Evolutionary conservation across 1,140 invertebrate species (phyloP), one percentile per base, ranked within the genome.

Genomic region (Euwallacea fornicatus): DNA sequence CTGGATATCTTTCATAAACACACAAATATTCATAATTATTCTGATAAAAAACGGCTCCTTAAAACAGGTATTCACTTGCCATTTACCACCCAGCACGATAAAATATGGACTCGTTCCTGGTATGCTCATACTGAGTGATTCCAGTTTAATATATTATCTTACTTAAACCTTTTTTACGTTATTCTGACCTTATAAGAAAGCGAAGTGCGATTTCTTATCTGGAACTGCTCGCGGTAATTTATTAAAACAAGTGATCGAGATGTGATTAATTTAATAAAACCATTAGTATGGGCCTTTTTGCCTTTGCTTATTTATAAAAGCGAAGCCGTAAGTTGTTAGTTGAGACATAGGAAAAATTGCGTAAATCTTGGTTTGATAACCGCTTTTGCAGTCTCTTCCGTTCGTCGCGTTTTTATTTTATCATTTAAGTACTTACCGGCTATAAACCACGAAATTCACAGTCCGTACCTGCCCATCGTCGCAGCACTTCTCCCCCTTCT

Each of bases 61-160:
- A 50, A 50, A 50, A 50, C 46, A 50, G 46, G 46, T 50, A 50
- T 50, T 50, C 46, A 50, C 13, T 50, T 50, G 46, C 43, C 63
- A 65, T 65, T 65, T 65, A 55, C 63, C 63, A 65, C 63, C 63
- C 63, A 65, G 53, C 50, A 41, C 47, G 63, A 65, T 65, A 65
- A 65, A 54, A 65, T 65, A 65, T 65, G n/a, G 63, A 65, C 63
- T 21, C 21, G 53, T 65, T 55, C 7, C 46, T 53, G 21, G 21
- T 54, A 50, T 47, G 61, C 63, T 53, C 47, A 54, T 44, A 54
- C 42, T 65, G 63, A 65, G 47, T 65, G 63, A 65, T 65, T 65
- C 54, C 42, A 65, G 63, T 65, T 65, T 65, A 65, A 65, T 65
- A 54, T 54, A 65, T 65, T 65, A 65, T 65, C 21, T 21, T 33